Conservation (phyloP, 2,888 invertebrate species). For the Tineola bisselliella region DNA sequence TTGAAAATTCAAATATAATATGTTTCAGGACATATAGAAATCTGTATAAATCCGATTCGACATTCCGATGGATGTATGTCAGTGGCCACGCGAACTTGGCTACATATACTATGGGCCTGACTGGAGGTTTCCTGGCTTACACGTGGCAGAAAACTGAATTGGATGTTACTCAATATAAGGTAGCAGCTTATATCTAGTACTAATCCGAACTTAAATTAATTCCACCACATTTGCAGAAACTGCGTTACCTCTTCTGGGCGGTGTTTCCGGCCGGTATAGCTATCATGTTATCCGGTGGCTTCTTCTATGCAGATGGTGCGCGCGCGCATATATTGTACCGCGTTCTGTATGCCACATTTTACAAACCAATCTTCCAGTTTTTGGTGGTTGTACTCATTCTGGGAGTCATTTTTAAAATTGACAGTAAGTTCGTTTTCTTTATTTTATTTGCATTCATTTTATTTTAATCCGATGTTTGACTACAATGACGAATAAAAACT, state of each 20-base stretch:
- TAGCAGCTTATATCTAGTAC: conserved; percentile 20
- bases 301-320: conserved; percentile 39
- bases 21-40: conserved; percentile 34
- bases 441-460: too few relatives aligned
- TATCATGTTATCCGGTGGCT: conserved; percentile 42
- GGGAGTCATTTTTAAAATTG: conserved; percentile 38
- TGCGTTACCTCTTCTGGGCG: conserved; percentile 36
- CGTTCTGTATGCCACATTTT: conserved; percentile 37
- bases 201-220: too few relatives aligned
- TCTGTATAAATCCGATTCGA: conserved; percentile 35
- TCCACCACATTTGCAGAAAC: conserved; percentile 27
- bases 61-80: conserved; percentile 44
- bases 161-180: conserved; percentile 34
- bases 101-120: conserved; percentile 44
- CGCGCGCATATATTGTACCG: conserved; percentile 20
- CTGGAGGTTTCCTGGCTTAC: conserved; percentile 45
- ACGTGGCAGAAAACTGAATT: conserved; percentile 34
- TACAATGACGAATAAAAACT: too few relatives aligned
- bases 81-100: conserved; percentile 52
- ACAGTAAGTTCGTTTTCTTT: conserved; percentile 30
- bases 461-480: too few relatives aligned
- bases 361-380: conserved; percentile 42
- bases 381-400: conserved; percentile 31
- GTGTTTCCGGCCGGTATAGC: conserved; percentile 34
- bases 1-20: too few relatives aligned